Base-by-base conservation (phyloP, 2,888 invertebrate genomes). In the Drosophila fungiperda region DNA sequence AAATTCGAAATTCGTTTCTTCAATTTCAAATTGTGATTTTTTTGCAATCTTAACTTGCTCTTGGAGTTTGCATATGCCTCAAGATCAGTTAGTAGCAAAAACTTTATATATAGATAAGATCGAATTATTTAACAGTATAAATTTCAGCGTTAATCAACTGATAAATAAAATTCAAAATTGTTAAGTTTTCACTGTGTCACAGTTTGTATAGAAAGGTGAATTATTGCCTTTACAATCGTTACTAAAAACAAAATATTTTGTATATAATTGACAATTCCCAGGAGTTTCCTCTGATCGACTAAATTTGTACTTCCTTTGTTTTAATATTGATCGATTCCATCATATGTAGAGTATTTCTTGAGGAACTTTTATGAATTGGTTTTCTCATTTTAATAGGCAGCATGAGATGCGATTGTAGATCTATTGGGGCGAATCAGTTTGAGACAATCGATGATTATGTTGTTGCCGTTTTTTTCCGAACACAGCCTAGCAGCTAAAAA, bases 401-500 rank as follows among this genome's bases (percentile, higher is more conserved):
- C 64, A 29, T 23, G n/a, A 1, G 83, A 74, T 73, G 72, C 87
- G 76, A 78, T 73, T 73, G 71, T 62, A 72, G 71, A 83, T 82
- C 82, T 68, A 76, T 76, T 58, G 45, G 74, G 63, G 57, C 38
- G 64, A 32, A 59, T 55, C 63, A 42, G 26, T 63, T 40, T 29
- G 55, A 45, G 53, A 23, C 68, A 68, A 74, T 82, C 80, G 73
- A 68, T 78, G 87, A 86, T 86, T 89, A 89, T 86, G 85, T 86
- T 86, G 85, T 86, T 87, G 82, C 71, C 73, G 78, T 73, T 78
- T 82, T 85, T 85, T 85, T 82, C 87, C 83, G 85, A 82, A 68
- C 77, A 70, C 71, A 70, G 77, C 82, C 80, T 70, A 77, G 73
- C 68, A 80, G 87, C 86, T 48, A 40, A 55, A 40, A n/a, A 11